Percentiles rank a stretch among this genome's conserved stretches.
phyloP scores from a whole-genome alignment of 2,797 vertebrate genomes.

The Rhinella marina region DNA sequence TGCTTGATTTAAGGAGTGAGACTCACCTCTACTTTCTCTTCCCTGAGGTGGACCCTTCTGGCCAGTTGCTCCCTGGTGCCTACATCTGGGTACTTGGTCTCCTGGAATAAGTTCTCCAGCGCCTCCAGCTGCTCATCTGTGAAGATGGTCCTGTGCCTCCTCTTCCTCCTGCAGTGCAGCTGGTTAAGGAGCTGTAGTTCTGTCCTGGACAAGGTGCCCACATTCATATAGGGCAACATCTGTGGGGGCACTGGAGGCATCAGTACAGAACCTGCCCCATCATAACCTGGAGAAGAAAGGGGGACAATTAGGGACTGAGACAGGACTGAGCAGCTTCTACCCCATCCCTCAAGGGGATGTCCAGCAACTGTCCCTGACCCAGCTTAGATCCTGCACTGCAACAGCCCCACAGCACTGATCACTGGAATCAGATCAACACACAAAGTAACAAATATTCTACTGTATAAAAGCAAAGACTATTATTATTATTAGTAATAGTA shows the following conservation, averaged over 20 bases:
- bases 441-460: neutral
- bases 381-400: neutral
- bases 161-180: slow-evolving; percentile 93
- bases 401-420: neutral
- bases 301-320: neutral
- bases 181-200: slow-evolving; percentile 96
- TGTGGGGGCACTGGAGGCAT: slow-evolving; percentile 93
- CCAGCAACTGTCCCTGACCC: neutral
- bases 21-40: slow-evolving; percentile 96
- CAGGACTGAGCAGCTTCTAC: neutral
- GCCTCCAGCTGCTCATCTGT: slow-evolving; percentile 98
- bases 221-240: slow-evolving; percentile 97
- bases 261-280: slow-evolving; percentile 87
- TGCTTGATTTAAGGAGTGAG: neutral
- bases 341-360: neutral
- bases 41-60: slow-evolving; percentile 93
- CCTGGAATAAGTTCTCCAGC: slow-evolving; percentile 94
- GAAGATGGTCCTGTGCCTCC: slow-evolving; percentile 95
- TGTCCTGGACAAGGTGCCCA: slow-evolving; percentile 91
- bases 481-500: neutral
- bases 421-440: neutral
- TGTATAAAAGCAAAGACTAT: neutral
- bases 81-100: slow-evolving; percentile 98
- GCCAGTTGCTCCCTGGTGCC: slow-evolving; percentile 95
- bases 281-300: slow-evolving; percentile 80